Evolutionary conservation across 2,797 vertebrate genomes (phyloP).

Genomic region (Echeneis naucrates): DNA sequence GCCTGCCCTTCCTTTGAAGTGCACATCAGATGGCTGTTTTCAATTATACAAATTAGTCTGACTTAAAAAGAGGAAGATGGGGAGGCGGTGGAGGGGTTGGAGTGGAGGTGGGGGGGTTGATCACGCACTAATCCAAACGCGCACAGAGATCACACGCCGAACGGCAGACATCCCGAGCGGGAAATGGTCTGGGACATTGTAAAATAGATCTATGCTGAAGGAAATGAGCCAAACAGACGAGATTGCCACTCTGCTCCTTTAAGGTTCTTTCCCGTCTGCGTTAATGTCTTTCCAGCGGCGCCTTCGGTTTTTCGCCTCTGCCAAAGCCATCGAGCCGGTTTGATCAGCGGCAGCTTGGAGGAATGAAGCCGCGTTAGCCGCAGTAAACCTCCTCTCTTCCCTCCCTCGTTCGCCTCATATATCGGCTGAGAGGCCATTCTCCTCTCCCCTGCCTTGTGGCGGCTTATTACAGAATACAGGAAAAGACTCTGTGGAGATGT

Average conservation of each 20-base stretch:
- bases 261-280: conserved; percentile 64
- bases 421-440: conserved; percentile 46
- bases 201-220: conserved; percentile 72
- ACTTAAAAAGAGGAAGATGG: conserved; percentile 38
- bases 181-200: conserved; percentile 74
- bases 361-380: conserved; percentile 60
- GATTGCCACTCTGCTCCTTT: conserved; percentile 62
- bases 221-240: conserved; percentile 73
- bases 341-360: conserved; percentile 62
- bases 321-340: conserved; percentile 61
- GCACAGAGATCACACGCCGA: conserved; percentile 60
- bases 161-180: conserved; percentile 50
- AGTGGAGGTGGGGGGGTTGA: conserved; percentile 41
- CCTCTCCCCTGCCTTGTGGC: conserved; percentile 41
- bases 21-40: conserved; percentile 71
- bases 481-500: conserved; percentile 34
- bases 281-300: conserved; percentile 68
- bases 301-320: conserved; percentile 44
- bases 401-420: conserved; percentile 5
- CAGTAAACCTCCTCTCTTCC: conserved; percentile 18
- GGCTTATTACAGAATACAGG: conserved; percentile 56
- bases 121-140: conserved; percentile 47
- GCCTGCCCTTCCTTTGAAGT: conserved; percentile 58
- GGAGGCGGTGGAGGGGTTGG: neutral
- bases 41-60: conserved; percentile 74